Evolutionary conservation across 2,797 vertebrate genomes (phyloP), one percentile per base, ranked within the genome.

Genomic region (Zenarchopterus dispar): DNA sequence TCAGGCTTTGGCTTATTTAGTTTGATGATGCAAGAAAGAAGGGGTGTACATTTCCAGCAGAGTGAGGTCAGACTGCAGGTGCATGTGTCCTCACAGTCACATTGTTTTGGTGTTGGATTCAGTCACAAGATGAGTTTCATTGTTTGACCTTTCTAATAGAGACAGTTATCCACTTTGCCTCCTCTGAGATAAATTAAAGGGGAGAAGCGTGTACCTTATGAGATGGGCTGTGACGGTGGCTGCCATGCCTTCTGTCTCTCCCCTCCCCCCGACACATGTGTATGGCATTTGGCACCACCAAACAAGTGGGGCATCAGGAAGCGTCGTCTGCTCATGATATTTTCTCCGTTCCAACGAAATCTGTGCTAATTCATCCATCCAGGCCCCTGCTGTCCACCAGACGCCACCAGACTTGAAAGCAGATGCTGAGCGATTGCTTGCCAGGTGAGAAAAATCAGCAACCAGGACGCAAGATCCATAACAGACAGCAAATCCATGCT

Each of bases 181-280:
- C 75, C 75, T 82, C 68, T 56, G 73, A 80, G 83, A 81, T 16
- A 21, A 61, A 48, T 73, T 66, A 78, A 66, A 62, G 64, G 49
- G 39, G 52, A n/a, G 23, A 42, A 62, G 67, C 49, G 36, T 19
- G 61, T 69, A 63, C 69, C 3, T 28, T 16, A 64, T 66, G 52
- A 56, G 75, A 44, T 78, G 73, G 8, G 58, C 78, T 78, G 79
- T 47, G 86, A 69, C 26, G 47, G 67, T 61, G 75, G 56, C 80
- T 87, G 89, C 84, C 84, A 84, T 79, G 62, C 89, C 91, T 70
- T 90, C 89, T 92, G 91, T 83, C 87, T 67, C 74, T 84, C 50
- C 84, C 85, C 68, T 63, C 36, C 70, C 73, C 69, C 70, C 47
- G 53, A 82, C 82, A 89, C 87, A 87, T 89, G 84, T 89, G 83